phyloP scores from a whole-genome alignment of 1,140 invertebrate species.

The Drosophila bifasciata region DNA sequence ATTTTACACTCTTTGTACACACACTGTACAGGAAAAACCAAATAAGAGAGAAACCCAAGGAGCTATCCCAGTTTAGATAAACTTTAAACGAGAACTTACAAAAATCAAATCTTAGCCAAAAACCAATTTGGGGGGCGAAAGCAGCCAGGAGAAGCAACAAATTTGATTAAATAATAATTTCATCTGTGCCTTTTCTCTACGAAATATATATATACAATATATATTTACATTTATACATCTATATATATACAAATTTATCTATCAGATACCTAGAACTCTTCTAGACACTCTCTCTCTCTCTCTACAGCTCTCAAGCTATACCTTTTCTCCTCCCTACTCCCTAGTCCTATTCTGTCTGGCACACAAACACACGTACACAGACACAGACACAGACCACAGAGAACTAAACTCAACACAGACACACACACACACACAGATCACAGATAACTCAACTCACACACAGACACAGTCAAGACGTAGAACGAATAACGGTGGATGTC shows the following conservation, averaged over 20 bases:
- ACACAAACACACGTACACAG: constrained; percentile 8
- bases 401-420: constrained; percentile 12
- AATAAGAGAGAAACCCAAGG: not conserved
- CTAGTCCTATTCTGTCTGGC: constrained; percentile 27
- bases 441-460: constrained; percentile 14
- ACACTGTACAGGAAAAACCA: constrained; percentile 50
- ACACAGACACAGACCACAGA: constrained; percentile 15
- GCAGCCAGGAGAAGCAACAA: constrained; percentile 40
- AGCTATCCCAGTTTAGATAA: constrained; percentile 72
- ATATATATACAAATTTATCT: constrained; percentile 50
- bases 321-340: constrained; percentile 9
- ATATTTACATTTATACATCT: constrained; percentile 33
- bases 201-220: constrained; percentile 50
- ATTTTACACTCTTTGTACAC: constrained; percentile 77
- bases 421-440: constrained; percentile 14
- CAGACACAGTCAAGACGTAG: constrained; percentile 7
- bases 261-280: constrained; percentile 16
- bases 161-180: constrained; percentile 78
- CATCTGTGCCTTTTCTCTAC: constrained; percentile 82
- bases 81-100: constrained; percentile 55
- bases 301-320: constrained; percentile 12
- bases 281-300: too few species aligned
- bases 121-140: constrained; percentile 32
- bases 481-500: too few species aligned
- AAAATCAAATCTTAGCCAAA: constrained; percentile 73